These are phyloP conservation scores for Euschistus heros DNA, from an alignment of 1,140 invertebrate genomes.

Conservation along the genomic window DNA sequence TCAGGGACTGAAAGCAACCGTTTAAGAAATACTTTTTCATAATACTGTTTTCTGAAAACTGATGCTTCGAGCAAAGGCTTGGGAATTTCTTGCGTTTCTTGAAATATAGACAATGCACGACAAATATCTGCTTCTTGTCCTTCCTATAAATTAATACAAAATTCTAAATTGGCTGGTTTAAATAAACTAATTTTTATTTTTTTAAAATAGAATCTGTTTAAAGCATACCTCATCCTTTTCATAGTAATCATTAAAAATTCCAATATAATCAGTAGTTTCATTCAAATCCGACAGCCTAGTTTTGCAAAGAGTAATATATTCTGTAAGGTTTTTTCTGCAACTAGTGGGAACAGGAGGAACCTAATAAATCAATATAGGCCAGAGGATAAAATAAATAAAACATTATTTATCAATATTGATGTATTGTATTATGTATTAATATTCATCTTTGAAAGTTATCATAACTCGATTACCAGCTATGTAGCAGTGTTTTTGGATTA, in stretches of 20 bases:
- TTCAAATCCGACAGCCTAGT: constrained; percentile 26
- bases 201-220: background rate
- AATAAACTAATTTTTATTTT: background rate
- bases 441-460: too few species aligned
- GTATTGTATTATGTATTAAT: too few species aligned
- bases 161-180: background rate
- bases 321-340: constrained; percentile 19
- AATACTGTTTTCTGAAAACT: constrained; percentile 28
- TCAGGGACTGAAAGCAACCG: constrained; percentile 17
- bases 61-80: constrained; percentile 27
- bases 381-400: too few species aligned
- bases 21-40: constrained; percentile 27
- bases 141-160: constrained; percentile 21
- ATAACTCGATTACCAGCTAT: too few species aligned
- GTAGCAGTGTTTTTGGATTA: too few species aligned
- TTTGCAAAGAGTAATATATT: constrained; percentile 27
- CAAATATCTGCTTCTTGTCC: constrained; percentile 24
- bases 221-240: constrained; percentile 25
- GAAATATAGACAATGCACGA: constrained; percentile 23
- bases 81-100: constrained; percentile 21
- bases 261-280: constrained; percentile 26
- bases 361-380: constrained; percentile 10
- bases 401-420: too few species aligned
- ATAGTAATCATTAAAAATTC: constrained; percentile 27
- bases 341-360: constrained; percentile 22